Base-by-base conservation (phyloP, 2,888 invertebrate genomes). In the Thymelicus acteon region DNA sequence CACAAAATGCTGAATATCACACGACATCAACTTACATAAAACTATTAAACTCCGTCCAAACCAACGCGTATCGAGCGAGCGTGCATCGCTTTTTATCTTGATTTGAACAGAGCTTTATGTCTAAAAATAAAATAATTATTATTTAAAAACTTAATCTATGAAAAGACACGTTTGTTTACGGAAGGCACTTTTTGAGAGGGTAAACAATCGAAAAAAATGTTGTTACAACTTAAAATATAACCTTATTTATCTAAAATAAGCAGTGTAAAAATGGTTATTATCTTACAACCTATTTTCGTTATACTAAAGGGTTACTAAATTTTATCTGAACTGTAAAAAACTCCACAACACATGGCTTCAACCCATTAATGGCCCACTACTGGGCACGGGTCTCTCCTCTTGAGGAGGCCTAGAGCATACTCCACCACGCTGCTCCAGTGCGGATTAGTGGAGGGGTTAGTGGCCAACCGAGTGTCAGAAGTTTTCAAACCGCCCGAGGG, bases 1-100 rank as follows among this genome's bases (percentile, higher is more conserved):
- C 79, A 79, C 77, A 83, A 83, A 82, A 84, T 82, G 75, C 73
- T 77, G 80, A 80, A 82, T 83, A 87, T 86, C 85, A 86, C 88
- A 85, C 84, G 31, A 71, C 60, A 62, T 63, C 24, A 63, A 61
- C 12, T 65, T 57, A 47, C 40, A 52, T 54, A 54, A 61, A 74
- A 75, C 72, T 69, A 72, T 70, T 71, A 67, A 73, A 63, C 60
- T 71, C 67, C 62, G 44, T 54, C 44, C 54, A 65, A 65, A 65
- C 52, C 37, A 54, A 44, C 52, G 31, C 49, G 52, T 24, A 10
- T 39, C 54, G 7, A 37, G 31, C 61, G 40, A 57, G 12, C 67
- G 67, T 10, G 52, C 31, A 39, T 67, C 48, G 37, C 31, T 40
- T 13, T 40, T 24, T 5, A 63, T 10, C 1, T 52, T 19, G 52